Percentiles rank a stretch among this genome's conserved stretches.
Conservation (phyloP, 2,113 vertebrate species). For the Dicaeum eximium region DNA sequence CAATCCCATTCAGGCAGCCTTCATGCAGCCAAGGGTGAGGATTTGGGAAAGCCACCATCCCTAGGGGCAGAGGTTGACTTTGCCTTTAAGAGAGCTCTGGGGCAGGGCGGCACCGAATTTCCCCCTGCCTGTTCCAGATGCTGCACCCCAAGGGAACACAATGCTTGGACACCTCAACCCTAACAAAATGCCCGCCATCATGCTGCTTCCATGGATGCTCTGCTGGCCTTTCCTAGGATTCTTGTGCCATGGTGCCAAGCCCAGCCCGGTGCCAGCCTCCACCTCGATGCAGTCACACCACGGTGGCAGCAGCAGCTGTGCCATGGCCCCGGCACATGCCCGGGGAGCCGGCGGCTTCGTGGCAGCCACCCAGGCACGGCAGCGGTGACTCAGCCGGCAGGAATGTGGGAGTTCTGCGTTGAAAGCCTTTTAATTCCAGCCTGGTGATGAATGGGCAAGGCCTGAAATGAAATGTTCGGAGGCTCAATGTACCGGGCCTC, state of each 20-base stretch:
- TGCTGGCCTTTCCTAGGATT: neutral
- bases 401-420: conserved; percentile 68
- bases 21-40: fast-evolving
- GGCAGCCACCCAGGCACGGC: neutral
- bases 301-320: neutral
- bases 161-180: fast-evolving
- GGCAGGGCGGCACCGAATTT: fast-evolving
- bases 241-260: fast-evolving
- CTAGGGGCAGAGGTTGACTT: neutral
- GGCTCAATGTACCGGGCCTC: conserved; percentile 54
- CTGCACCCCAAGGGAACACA: neutral
- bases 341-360: fast-evolving
- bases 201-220: fast-evolving
- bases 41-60: neutral
- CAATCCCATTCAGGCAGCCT: conserved; percentile 15
- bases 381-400: conserved; percentile 58
- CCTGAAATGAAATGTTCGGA: conserved; percentile 45
- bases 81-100: neutral
- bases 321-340: neutral
- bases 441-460: conserved; percentile 64
- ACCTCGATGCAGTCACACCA: neutral
- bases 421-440: conserved; percentile 65
- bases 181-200: fast-evolving
- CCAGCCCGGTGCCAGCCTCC: neutral
- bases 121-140: fast-evolving